Percentiles rank a stretch among this genome's conserved stretches.
Conservation (phyloP, 2,797 vertebrate genomes). For the Alcedo atthis region DNA sequence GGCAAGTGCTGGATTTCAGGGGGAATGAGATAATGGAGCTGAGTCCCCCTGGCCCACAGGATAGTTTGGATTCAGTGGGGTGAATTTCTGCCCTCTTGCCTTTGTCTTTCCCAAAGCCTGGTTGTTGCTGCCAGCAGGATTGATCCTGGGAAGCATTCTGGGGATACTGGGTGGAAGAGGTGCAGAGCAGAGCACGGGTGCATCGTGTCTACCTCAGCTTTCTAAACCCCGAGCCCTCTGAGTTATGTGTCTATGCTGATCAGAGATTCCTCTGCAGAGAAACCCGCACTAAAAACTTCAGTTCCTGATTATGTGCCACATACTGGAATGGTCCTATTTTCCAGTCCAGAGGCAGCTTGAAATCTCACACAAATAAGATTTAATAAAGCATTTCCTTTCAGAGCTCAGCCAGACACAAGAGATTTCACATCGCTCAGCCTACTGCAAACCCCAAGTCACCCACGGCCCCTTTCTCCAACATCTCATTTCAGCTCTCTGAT, state of each 20-base stretch:
- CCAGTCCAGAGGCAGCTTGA: constrained; percentile 57
- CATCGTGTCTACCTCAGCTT: background rate
- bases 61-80: background rate
- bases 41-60: background rate
- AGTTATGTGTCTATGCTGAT: constrained; percentile 13
- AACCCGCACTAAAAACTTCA: background rate
- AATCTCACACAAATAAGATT: constrained; percentile 62
- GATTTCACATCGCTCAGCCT: constrained; percentile 47
- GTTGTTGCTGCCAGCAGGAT: background rate
- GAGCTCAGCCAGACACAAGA: constrained; percentile 50
- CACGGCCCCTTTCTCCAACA: background rate
- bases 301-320: constrained; percentile 12
- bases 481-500: constrained; percentile 49
- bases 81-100: background rate
- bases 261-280: constrained; percentile 29
- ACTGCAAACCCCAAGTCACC: constrained; percentile 47
- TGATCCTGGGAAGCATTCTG: background rate
- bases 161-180: background rate
- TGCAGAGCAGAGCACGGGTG: background rate
- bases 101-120: background rate
- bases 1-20: background rate
- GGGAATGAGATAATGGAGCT: background rate
- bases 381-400: constrained; percentile 67
- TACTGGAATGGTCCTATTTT: constrained; percentile 54
- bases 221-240: background rate